These are phyloP conservation scores for Ligdia adustata DNA, from an alignment of 2,888 invertebrate species.

Conservation along the genomic window DNA sequence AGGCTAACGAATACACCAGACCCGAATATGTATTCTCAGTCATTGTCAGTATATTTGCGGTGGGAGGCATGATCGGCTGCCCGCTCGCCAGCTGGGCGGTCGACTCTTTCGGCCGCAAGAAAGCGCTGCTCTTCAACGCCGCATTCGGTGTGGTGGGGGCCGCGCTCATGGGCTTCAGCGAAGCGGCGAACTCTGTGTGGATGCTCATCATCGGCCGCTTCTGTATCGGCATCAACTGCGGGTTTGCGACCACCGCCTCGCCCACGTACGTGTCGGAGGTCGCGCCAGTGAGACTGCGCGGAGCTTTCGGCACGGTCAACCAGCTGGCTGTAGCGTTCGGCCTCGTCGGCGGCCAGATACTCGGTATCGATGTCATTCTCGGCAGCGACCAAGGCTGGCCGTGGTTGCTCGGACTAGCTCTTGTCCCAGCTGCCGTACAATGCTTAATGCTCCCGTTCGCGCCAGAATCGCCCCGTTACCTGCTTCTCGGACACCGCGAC, in stretches of 20 bases:
- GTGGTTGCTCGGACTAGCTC: constrained; percentile 72
- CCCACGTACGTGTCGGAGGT: constrained; percentile 81
- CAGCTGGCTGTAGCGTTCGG: constrained; percentile 79
- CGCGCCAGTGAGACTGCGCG: constrained; percentile 69
- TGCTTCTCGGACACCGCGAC: constrained; percentile 66
- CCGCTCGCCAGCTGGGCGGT: constrained; percentile 89
- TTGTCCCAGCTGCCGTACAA: constrained; percentile 70
- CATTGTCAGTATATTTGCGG: constrained; percentile 89
- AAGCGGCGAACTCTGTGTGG: constrained; percentile 85
- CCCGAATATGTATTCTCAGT: constrained; percentile 84
- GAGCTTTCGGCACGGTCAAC: constrained; percentile 79
- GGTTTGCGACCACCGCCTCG: constrained; percentile 81
- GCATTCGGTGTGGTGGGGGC: constrained; percentile 86
- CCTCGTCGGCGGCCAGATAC: constrained; percentile 68
- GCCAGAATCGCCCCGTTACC: constrained; percentile 76
- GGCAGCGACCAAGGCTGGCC: constrained; percentile 77
- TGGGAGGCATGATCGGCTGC: constrained; percentile 92
- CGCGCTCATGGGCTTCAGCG: constrained; percentile 87
- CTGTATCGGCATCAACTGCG: constrained; percentile 90
- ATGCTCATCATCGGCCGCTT: constrained; percentile 89
- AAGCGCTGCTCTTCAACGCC: constrained; percentile 86
- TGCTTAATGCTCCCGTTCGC: constrained; percentile 68
- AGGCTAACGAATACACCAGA: constrained; percentile 77
- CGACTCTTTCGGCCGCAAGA: constrained; percentile 87
- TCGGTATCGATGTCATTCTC: constrained; percentile 75